These are phyloP conservation scores for Melangyna quadrimaculata DNA, from an alignment of 2,888 invertebrate species.

Conservation along the genomic window DNA sequence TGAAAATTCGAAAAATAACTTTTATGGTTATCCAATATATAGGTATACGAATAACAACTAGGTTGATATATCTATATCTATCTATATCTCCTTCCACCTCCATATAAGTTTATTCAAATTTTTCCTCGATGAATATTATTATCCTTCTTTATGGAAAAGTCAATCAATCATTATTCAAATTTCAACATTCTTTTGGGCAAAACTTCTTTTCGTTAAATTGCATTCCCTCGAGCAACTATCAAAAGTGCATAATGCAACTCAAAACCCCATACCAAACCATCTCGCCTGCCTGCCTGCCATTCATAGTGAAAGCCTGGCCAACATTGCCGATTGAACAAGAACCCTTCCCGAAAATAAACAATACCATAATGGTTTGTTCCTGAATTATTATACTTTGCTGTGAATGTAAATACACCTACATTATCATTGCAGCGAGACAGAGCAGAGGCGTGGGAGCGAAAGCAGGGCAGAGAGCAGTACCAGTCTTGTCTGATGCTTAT, in stretches of 20 bases:
- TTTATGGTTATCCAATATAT: neutral
- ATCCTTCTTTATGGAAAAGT: slow-evolving; percentile 62
- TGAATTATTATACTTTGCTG: slow-evolving; percentile 41
- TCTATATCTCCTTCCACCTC: neutral
- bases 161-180: slow-evolving; percentile 72
- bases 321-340: slow-evolving; percentile 39
- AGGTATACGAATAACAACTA: too few species aligned
- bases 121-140: slow-evolving; percentile 67
- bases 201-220: slow-evolving; percentile 50
- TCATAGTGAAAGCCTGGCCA: neutral
- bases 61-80: too few species aligned
- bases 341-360: slow-evolving; percentile 63
- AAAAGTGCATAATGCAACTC: slow-evolving; percentile 40
- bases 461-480: neutral
- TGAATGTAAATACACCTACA: slow-evolving; percentile 32
- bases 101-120: slow-evolving; percentile 54
- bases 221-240: slow-evolving; percentile 49
- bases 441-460: neutral
- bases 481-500: slow-evolving; percentile 19
- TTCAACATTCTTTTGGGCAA: slow-evolving; percentile 57
- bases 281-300: neutral
- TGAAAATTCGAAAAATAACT: neutral
- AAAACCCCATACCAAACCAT: neutral
- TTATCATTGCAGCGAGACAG: neutral
- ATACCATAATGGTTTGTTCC: slow-evolving; percentile 67